phyloP scores from a whole-genome alignment of 2,888 invertebrate species.

The Dasysyrphus albostriatus region DNA sequence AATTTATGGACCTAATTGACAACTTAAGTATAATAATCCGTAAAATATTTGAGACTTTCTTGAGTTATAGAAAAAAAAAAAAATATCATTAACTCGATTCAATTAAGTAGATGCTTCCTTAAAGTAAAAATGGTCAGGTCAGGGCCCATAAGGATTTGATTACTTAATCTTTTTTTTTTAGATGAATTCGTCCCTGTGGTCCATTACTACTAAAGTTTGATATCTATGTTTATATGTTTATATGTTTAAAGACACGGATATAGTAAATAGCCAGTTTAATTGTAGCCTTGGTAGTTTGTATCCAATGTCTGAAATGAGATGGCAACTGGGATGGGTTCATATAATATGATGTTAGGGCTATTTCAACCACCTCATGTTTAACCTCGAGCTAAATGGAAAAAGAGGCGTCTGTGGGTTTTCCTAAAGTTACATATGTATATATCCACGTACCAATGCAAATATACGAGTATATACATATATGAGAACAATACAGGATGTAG shows the following conservation, averaged over 20 bases:
- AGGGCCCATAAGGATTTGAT: background rate
- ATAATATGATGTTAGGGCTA: constrained; percentile 13
- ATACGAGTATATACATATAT: too few relatives aligned
- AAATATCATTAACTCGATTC: too few relatives aligned
- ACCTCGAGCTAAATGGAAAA: constrained; percentile 45
- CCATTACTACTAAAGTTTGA: background rate
- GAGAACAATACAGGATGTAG: too few relatives aligned
- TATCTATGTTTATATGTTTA: background rate
- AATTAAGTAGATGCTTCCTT: too few relatives aligned
- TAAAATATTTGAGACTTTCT: too few relatives aligned
- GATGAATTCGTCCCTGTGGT: background rate
- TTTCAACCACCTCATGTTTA: constrained; percentile 45
- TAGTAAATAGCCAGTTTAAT: constrained; percentile 53
- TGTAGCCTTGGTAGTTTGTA: constrained; percentile 49
- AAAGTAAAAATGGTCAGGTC: too few relatives aligned
- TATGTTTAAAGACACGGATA: constrained; percentile 12
- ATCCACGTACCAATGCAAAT: too few relatives aligned
- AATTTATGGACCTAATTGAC: too few relatives aligned
- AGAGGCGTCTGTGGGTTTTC: constrained; percentile 10
- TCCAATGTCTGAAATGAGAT: constrained; percentile 45
- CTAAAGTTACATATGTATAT: background rate
- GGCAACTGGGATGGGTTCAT: constrained; percentile 28
- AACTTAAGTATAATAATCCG: too few relatives aligned
- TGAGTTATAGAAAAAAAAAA: too few relatives aligned
- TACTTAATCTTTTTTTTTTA: too few relatives aligned